Percentiles rank a stretch among this genome's conserved stretches.
These are phyloP conservation scores for Pseudoatta argentina DNA, from an alignment of 1,140 invertebrate genomes.

Conservation along the genomic window DNA sequence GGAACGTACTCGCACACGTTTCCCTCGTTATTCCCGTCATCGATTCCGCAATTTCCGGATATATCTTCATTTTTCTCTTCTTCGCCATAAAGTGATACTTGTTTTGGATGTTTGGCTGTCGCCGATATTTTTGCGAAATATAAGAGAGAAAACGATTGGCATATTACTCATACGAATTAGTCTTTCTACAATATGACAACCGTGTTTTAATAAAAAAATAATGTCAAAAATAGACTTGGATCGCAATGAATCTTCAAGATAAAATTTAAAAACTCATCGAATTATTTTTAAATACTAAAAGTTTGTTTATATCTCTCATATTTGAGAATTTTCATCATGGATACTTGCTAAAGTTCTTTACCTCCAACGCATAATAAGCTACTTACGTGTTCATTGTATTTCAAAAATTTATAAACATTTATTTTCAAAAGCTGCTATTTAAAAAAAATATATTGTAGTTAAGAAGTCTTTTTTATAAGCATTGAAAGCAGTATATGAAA, in stretches of 20 bases:
- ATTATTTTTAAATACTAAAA: background rate
- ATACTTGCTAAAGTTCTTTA: background rate
- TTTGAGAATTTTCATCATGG: background rate
- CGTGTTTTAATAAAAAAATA: background rate
- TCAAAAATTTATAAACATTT: background rate
- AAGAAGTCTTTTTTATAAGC: background rate
- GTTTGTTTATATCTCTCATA: background rate
- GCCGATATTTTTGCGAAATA: background rate
- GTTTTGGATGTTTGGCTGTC: background rate
- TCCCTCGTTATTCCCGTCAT: slow-evolving; percentile 1
- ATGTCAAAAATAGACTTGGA: slow-evolving; percentile 35
- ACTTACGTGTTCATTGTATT: background rate
- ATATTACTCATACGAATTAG: background rate
- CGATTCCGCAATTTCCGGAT: slow-evolving; percentile 30
- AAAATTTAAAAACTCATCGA: background rate
- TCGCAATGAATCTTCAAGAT: background rate
- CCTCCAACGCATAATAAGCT: background rate
- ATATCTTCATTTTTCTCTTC: background rate
- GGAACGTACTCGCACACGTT: background rate
- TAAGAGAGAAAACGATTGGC: background rate
- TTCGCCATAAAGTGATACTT: background rate
- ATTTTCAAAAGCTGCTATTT: background rate
- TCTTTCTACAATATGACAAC: background rate
- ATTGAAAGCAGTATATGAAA: slow-evolving; percentile 15
- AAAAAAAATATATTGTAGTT: background rate